A percentile compares a stretch with the other conserved stretches of the same genome.
Evolutionary conservation across 2,888 invertebrate species (phyloP).

Genomic region (Mactromeris polynyma): DNA sequence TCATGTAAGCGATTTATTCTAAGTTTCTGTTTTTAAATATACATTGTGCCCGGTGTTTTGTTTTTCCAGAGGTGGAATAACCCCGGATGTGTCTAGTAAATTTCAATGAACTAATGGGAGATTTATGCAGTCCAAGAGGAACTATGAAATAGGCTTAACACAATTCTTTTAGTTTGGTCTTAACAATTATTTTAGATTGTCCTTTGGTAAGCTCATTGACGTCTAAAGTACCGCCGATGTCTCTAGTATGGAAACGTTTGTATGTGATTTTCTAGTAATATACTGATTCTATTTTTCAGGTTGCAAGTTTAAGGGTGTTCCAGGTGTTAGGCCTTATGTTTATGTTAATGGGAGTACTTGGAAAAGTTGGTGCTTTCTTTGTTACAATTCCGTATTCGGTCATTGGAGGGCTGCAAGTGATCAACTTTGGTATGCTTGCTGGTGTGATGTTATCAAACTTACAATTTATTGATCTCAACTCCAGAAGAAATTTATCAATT

Average conservation of each 20-base stretch:
- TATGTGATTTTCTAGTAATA: background rate
- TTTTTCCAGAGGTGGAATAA: too few species aligned
- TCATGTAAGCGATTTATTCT: too few species aligned
- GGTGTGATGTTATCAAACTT: constrained; percentile 81
- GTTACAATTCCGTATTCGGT: constrained; percentile 88
- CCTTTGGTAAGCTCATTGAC: background rate
- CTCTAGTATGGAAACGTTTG: background rate
- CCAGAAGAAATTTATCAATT: constrained; percentile 94
- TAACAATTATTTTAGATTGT: background rate
- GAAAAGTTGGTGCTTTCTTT: constrained; percentile 87
- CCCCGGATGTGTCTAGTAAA: too few species aligned
- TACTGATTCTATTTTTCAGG: constrained; percentile 70
- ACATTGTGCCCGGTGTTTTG: too few species aligned
- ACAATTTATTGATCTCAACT: constrained; percentile 91
- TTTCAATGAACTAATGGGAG: too few species aligned
- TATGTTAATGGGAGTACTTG: constrained; percentile 86
- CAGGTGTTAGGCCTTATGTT: constrained; percentile 86
- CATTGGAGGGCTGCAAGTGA: constrained; percentile 83
- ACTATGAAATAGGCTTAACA: too few species aligned
- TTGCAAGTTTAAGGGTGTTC: constrained; percentile 87
- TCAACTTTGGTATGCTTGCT: constrained; percentile 78
- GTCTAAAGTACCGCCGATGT: background rate
- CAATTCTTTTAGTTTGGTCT: too few species aligned
- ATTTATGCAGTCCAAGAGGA: too few species aligned
- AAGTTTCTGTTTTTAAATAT: too few species aligned